Conservation (phyloP, 1,140 invertebrate species). For the Hyphantria cunea region DNA sequence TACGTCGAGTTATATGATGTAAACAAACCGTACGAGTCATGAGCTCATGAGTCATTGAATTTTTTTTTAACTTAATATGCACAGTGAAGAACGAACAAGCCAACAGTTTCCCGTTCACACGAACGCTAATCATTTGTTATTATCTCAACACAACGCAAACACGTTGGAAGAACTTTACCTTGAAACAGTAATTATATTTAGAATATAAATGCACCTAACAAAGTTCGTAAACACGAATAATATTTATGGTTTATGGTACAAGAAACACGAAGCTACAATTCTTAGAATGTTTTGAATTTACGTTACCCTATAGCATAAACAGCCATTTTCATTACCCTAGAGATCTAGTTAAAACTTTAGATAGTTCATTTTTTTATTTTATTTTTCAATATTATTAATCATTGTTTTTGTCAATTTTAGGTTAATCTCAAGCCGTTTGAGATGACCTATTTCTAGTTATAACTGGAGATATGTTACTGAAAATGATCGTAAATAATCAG, state of each 20-base stretch:
- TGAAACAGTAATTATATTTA: conserved; percentile 14
- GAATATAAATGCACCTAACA: neutral
- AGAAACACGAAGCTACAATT: neutral
- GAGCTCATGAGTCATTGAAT: too few species aligned
- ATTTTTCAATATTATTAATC: too few species aligned
- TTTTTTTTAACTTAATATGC: conserved; percentile 27
- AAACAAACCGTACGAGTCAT: conserved; percentile 35
- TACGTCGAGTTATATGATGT: conserved; percentile 21
- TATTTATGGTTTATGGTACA: conserved; percentile 9
- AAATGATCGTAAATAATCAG: too few species aligned
- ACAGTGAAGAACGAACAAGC: conserved; percentile 18
- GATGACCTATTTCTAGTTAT: too few species aligned
- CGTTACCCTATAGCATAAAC: too few species aligned
- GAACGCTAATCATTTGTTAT: neutral
- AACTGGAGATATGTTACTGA: too few species aligned
- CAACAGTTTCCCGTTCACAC: neutral
- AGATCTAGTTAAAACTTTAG: too few species aligned
- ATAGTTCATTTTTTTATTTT: too few species aligned
- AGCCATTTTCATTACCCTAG: too few species aligned
- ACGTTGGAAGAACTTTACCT: conserved; percentile 19
- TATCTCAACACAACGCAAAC: conserved; percentile 4
- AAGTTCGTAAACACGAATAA: conserved; percentile 6
- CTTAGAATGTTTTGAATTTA: too few species aligned
- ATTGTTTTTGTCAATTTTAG: too few species aligned
- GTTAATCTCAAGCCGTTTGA: too few species aligned